Conservation (phyloP, 2,797 vertebrate genomes). For the Danio tinwini region DNA sequence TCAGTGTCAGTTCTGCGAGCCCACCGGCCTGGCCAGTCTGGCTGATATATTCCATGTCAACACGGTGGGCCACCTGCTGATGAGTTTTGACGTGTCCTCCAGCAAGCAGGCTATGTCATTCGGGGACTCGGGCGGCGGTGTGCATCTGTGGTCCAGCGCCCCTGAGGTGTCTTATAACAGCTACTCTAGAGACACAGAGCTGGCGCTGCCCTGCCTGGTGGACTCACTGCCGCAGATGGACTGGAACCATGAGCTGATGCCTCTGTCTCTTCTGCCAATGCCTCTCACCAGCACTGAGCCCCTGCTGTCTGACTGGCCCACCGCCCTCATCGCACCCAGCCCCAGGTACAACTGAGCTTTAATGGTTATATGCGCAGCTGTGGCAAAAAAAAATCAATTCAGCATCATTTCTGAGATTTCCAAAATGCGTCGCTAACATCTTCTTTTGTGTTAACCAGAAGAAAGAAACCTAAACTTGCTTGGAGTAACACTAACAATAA, state of each 20-base stretch:
- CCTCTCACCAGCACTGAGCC: constrained; percentile 87
- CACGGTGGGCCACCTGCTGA: constrained; percentile 93
- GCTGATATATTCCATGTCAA: constrained; percentile 96
- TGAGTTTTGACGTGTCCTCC: constrained; percentile 95
- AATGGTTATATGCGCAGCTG: neutral
- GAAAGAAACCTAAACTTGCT: no score
- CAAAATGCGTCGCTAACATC: no score
- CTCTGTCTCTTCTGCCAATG: constrained; percentile 92
- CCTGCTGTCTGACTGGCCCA: constrained; percentile 91
- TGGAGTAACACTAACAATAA: no score
- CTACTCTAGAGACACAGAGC: constrained; percentile 94
- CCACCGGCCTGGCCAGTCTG: constrained; percentile 92
- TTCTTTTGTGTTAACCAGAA: no score
- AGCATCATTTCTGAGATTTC: no score
- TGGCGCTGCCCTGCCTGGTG: constrained; percentile 92
- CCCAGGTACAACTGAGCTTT: constrained; percentile 81
- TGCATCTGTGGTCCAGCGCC: constrained; percentile 95
- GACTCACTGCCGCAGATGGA: constrained; percentile 93
- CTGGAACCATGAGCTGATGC: constrained; percentile 95
- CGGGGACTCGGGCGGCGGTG: constrained; percentile 93
- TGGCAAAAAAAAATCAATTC: no score
- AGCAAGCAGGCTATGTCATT: constrained; percentile 96
- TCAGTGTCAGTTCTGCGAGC: constrained; percentile 98
- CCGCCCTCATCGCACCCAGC: constrained; percentile 82
- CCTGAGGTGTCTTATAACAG: constrained; percentile 92